A percentile compares a stretch with the other conserved stretches of the same genome.
Conservation (phyloP, 53 echinoderm and acorn worm species). For the Crossaster papposus region DNA sequence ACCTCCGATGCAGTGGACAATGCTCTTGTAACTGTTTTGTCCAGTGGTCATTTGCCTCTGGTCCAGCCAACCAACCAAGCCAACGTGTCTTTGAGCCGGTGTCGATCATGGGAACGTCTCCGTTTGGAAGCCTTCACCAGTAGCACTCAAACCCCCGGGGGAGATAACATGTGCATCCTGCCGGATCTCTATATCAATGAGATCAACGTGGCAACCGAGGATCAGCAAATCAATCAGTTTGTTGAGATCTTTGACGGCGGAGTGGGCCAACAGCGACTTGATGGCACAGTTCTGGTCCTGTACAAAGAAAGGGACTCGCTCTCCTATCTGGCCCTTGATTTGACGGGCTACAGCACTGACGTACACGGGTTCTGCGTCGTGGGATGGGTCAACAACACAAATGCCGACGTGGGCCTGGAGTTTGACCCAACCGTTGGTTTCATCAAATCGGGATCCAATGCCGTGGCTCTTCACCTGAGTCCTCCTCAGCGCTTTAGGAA, state of each 20-base stretch:
- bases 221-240: conserved; percentile 46
- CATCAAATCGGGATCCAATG: conserved; percentile 60
- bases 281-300: conserved; percentile 78
- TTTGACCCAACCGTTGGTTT: conserved; percentile 38
- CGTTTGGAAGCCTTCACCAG: conserved; percentile 53
- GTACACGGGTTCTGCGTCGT: conserved; percentile 77
- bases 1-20: conserved; percentile 12
- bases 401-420: conserved; percentile 64
- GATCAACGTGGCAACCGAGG: conserved; percentile 64
- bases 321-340: conserved; percentile 61
- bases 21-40: conserved; percentile 56
- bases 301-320: conserved; percentile 56
- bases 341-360: conserved; percentile 78
- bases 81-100: conserved; percentile 56
- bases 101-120: conserved; percentile 65
- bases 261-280: conserved; percentile 66
- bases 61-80: conserved; percentile 9
- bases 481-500: conserved; percentile 40
- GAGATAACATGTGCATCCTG: conserved; percentile 71
- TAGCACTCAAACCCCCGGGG: conserved; percentile 52
- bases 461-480: conserved; percentile 82
- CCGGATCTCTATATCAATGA: conserved; percentile 85
- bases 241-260: conserved; percentile 88
- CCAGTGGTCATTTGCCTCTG: conserved; percentile 59
- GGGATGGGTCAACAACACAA: conserved; percentile 66